These are phyloP conservation scores for Ochropleura plecta DNA, from an alignment of 2,888 invertebrate species.

Conservation along the genomic window DNA sequence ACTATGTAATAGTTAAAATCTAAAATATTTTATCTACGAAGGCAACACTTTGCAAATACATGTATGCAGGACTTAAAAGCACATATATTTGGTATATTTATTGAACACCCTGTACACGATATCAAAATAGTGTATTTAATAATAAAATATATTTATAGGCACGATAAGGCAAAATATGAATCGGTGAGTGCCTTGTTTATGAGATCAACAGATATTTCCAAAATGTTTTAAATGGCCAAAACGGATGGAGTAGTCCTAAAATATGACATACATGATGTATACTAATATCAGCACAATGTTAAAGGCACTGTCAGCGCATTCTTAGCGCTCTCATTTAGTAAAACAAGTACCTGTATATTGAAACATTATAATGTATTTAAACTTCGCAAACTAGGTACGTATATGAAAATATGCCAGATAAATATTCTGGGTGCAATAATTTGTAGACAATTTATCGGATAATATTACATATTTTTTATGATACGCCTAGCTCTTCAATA, in stretches of 20 bases:
- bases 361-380: constrained; percentile 40
- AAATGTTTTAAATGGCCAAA: constrained; percentile 65
- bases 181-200: constrained; percentile 80
- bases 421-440: constrained; percentile 57
- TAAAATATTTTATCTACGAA: constrained; percentile 77
- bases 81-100: constrained; percentile 88
- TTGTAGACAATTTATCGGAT: constrained; percentile 44
- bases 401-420: constrained; percentile 64
- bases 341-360: constrained; percentile 54
- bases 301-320: constrained; percentile 74
- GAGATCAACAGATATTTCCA: constrained; percentile 85
- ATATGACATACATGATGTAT: constrained; percentile 60
- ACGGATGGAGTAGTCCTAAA: constrained; percentile 51
- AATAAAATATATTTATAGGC: constrained; percentile 81
- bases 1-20: constrained; percentile 49
- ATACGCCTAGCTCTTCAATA: constrained; percentile 41
- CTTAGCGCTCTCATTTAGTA: constrained; percentile 29
- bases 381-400: constrained; percentile 63
- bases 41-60: constrained; percentile 86
- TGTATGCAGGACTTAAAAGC: constrained; percentile 86
- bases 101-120: constrained; percentile 89
- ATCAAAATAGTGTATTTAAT: constrained; percentile 86
- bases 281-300: constrained; percentile 70
- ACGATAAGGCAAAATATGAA: constrained; percentile 83
- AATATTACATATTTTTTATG: constrained; percentile 49